Percentiles rank a stretch among this genome's conserved stretches.
phyloP scores from a whole-genome alignment of 2,888 invertebrate genomes.

The Trichopria drosophilae region DNA sequence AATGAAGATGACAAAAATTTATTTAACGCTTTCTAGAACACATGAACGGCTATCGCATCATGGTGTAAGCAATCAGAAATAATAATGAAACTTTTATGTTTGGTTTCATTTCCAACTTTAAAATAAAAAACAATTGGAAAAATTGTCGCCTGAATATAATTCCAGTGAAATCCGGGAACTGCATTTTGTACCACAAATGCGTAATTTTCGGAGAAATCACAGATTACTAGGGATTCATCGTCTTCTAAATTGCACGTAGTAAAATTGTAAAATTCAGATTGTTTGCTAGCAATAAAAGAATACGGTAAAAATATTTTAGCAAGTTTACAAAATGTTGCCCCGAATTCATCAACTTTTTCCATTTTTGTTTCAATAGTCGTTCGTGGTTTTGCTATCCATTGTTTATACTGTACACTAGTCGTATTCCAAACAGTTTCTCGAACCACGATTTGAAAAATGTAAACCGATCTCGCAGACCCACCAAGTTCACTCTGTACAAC shows the following conservation, averaged over 20 bases:
- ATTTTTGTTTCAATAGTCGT: constrained; percentile 15
- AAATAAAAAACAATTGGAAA: too few relatives aligned
- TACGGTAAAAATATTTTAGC: constrained; percentile 19
- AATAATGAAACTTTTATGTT: too few relatives aligned
- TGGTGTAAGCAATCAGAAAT: too few relatives aligned
- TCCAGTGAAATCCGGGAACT: too few relatives aligned
- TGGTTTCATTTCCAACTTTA: too few relatives aligned
- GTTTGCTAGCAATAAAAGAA: constrained; percentile 22
- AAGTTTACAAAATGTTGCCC: constrained; percentile 14
- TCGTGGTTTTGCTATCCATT: constrained; percentile 27
- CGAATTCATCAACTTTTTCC: constrained; percentile 16
- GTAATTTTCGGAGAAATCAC: too few relatives aligned
- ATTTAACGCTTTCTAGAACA: constrained; percentile 11
- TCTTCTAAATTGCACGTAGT: constrained; percentile 10
- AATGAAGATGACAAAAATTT: constrained; percentile 16
- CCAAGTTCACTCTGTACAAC: too few relatives aligned
- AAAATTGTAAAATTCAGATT: constrained; percentile 15
- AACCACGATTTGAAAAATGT: too few relatives aligned
- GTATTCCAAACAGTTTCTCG: too few relatives aligned
- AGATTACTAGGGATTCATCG: constrained; percentile 17
- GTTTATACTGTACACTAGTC: constrained; percentile 9
- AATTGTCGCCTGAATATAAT: too few relatives aligned
- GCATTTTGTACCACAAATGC: too few relatives aligned
- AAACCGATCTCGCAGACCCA: too few relatives aligned
- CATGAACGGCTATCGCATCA: constrained; percentile 11